Evolutionary conservation across 2,888 invertebrate genomes (phyloP), one percentile per base, ranked within the genome.

Genomic region (Athalia circularis): DNA sequence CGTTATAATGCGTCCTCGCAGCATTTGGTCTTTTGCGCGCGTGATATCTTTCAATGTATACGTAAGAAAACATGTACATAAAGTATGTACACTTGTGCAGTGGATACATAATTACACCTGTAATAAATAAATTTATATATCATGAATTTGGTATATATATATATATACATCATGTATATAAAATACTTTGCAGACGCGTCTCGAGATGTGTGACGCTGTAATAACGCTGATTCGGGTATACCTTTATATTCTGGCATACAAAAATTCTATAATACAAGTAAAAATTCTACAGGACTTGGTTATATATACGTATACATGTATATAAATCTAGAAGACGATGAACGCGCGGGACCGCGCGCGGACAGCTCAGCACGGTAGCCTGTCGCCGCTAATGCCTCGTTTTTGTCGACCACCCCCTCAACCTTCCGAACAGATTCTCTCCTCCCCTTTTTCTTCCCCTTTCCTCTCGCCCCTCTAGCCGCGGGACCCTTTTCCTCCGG

Each of bases 201-300:
- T 29, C 29, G 29, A 29, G 29, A 29, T 29, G 29, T 29, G 29
- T 29, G 2, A 29, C 29, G 81, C 79, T 85, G 86, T 86, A 88
- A 87, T 88, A 87, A 88, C 86, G 88, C 86, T 88, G 88, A 88
- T 88, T 88, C 85, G 84, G 29, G 29, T 29, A 29, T 29, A 29
- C 29, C 29, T 29, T 0, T 29, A 29, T 2, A 29, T 29, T 29
- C 2, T 29, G 29, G n/a, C n/a, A 29, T 29, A 29, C 29, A 29
- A 29, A 29, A 29, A 29, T 29, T 29, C 29, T 29, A 0, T 29
- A 29, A 29, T 29, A 85, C 86, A 87, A 88, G 88, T 87, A 86
- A 86, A 87, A 88, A 86, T 87, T 87, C 50, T 52, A 5, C 50
- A 43, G 48, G 54, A 9, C 6, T n/a, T 13, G 62, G 15, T 62